A percentile compares a stretch with the other conserved stretches of the same genome.
These are phyloP conservation scores for Akabosia matsudoensis DNA, from an alignment of 1,140 invertebrate species.

Conservation along the genomic window DNA sequence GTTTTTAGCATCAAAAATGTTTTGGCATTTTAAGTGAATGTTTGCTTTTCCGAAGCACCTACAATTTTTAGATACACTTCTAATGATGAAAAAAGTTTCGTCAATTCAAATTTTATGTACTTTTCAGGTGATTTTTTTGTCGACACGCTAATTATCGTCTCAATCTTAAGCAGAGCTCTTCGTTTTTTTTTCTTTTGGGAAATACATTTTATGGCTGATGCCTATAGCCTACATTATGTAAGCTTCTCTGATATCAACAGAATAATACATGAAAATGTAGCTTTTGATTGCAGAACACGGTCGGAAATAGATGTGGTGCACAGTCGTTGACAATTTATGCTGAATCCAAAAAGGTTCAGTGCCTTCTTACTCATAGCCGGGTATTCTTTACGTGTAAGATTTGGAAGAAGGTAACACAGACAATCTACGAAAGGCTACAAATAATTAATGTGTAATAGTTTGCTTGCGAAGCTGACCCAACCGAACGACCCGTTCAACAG, in stretches of 20 bases:
- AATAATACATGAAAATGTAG: too few relatives aligned
- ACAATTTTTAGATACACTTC: neutral
- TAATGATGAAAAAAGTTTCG: neutral
- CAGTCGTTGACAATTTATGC: too few relatives aligned
- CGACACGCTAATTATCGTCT: neutral
- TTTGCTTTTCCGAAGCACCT: neutral
- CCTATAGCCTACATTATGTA: neutral
- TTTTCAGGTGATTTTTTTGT: neutral
- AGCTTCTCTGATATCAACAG: too few relatives aligned
- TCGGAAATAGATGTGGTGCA: too few relatives aligned
- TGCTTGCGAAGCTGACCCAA: neutral
- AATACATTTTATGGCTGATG: neutral
- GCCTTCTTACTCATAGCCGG: too few relatives aligned
- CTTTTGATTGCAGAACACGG: too few relatives aligned
- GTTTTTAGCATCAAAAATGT: neutral
- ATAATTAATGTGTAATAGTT: neutral
- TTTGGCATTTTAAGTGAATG: neutral
- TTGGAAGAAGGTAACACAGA: neutral
- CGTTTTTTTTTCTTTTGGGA: neutral
- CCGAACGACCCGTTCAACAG: neutral
- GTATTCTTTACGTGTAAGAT: neutral
- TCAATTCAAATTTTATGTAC: neutral
- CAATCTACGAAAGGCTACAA: neutral
- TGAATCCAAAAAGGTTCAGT: too few relatives aligned
- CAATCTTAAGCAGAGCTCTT: neutral